Evolutionary conservation across 2,113 vertebrate genomes (phyloP).

Genomic region (Numenius arquata): DNA sequence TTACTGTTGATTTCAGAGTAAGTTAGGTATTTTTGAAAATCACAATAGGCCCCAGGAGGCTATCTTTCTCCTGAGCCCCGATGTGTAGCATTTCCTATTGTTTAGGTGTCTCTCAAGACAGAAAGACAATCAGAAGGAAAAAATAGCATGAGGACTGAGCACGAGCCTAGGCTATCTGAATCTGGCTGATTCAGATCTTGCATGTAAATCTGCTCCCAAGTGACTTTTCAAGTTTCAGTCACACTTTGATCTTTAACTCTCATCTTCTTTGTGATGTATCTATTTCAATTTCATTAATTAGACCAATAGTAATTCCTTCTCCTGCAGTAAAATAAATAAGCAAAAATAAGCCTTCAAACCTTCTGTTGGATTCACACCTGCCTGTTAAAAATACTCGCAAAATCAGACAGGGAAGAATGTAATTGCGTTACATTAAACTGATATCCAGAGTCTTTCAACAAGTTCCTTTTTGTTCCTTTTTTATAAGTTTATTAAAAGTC

Average conservation of each 20-base stretch:
- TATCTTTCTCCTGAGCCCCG: not conserved
- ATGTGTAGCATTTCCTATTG: not conserved
- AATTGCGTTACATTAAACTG: not conserved
- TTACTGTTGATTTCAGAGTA: not conserved
- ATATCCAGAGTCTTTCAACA: not conserved
- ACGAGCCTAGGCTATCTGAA: not conserved
- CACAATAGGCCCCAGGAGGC: not conserved
- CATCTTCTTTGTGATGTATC: slow-evolving; percentile 45
- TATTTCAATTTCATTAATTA: slow-evolving; percentile 40
- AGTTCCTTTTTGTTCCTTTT: not conserved
- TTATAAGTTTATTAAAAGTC: not conserved
- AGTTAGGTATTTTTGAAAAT: not conserved
- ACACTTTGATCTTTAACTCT: slow-evolving; percentile 61
- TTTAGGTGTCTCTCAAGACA: not conserved
- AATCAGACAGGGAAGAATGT: slow-evolving; percentile 13
- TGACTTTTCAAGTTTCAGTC: slow-evolving; percentile 38
- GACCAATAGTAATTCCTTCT: not conserved
- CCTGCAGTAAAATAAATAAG: slow-evolving; percentile 34
- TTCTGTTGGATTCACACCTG: slow-evolving; percentile 11
- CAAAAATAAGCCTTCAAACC: not conserved
- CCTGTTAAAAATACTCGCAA: slow-evolving; percentile 16
- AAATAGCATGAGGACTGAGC: not conserved
- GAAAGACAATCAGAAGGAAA: not conserved
- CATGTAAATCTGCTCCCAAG: slow-evolving; percentile 27
- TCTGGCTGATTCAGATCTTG: slow-evolving; percentile 5